These are phyloP conservation scores for Cataglyphis rosenhaueri DNA, from an alignment of 2,888 invertebrate genomes.

Conservation along the genomic window DNA sequence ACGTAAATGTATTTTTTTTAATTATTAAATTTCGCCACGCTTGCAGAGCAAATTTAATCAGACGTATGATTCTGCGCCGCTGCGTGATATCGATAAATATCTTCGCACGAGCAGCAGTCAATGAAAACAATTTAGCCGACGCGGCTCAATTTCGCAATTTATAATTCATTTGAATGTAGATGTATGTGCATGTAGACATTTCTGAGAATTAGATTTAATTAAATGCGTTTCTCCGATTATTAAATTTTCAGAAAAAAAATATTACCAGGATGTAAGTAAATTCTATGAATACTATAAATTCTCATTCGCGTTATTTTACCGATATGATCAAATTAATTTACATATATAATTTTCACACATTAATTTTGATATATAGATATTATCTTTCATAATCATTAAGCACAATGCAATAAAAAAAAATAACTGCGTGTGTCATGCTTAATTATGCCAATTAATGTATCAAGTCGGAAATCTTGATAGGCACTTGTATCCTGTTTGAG, in stretches of 20 bases:
- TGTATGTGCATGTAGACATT: not conserved
- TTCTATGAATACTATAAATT: not conserved
- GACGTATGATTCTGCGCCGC: not conserved
- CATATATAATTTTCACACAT: not conserved
- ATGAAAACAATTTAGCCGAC: conserved; percentile 15
- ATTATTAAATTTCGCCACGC: not conserved
- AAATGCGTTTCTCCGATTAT: not conserved
- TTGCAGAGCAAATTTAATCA: conserved; percentile 7
- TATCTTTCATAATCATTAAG: not conserved
- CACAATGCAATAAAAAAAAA: conserved; percentile 19
- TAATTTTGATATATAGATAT: not conserved
- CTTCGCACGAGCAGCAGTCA: not conserved
- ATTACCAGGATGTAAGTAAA: not conserved
- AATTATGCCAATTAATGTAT: conserved; percentile 21
- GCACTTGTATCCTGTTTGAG: not conserved
- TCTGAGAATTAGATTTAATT: not conserved
- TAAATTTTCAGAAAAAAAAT: not conserved
- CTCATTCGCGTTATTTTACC: not conserved
- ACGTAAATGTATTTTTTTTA: conserved; percentile 12
- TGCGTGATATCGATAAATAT: conserved; percentile 14
- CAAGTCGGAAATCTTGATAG: conserved; percentile 1
- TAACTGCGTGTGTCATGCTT: not conserved
- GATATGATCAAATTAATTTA: not conserved
- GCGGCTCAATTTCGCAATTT: conserved; percentile 23
- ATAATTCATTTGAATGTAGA: conserved; percentile 1